Percentiles rank a stretch among this genome's conserved stretches.
Evolutionary conservation across 2,113 vertebrate species (phyloP).

Genomic region (Arenaria interpres): DNA sequence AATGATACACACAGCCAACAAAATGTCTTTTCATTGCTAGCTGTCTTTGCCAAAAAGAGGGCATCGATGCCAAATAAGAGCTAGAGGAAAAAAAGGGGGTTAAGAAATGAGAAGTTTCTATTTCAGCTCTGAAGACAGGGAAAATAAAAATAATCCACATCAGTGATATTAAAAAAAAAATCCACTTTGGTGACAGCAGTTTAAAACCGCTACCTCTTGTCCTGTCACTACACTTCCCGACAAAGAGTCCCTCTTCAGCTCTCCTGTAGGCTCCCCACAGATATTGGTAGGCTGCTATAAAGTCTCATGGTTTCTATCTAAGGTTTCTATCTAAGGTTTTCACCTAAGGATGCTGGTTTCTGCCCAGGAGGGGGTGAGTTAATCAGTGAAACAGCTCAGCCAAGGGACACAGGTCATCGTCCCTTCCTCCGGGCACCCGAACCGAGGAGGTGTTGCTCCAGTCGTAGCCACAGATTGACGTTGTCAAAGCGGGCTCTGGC

Average conservation of each 20-base stretch:
- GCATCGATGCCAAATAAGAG: neutral
- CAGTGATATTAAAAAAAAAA: neutral
- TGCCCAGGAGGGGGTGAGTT: no score
- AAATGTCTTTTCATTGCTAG: neutral
- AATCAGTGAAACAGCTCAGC: no score
- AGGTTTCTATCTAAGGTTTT: no score
- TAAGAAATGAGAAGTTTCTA: neutral
- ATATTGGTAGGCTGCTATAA: no score
- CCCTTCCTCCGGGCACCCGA: neutral
- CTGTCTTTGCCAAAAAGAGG: neutral
- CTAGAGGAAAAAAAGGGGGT: neutral
- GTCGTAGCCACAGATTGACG: neutral
- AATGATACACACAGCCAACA: no score
- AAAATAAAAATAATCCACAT: neutral
- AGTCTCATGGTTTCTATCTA: no score
- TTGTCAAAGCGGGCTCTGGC: fast-evolving
- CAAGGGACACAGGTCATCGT: neutral
- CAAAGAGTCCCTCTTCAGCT: no score
- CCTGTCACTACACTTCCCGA: no score
- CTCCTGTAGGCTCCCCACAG: no score
- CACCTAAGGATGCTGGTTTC: no score
- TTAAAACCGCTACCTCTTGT: no score
- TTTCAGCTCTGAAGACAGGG: neutral
- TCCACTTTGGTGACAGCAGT: neutral
- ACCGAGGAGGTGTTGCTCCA: neutral